Conservation (phyloP, 2,113 vertebrate genomes). For the Pseudopodoces humilis region DNA sequence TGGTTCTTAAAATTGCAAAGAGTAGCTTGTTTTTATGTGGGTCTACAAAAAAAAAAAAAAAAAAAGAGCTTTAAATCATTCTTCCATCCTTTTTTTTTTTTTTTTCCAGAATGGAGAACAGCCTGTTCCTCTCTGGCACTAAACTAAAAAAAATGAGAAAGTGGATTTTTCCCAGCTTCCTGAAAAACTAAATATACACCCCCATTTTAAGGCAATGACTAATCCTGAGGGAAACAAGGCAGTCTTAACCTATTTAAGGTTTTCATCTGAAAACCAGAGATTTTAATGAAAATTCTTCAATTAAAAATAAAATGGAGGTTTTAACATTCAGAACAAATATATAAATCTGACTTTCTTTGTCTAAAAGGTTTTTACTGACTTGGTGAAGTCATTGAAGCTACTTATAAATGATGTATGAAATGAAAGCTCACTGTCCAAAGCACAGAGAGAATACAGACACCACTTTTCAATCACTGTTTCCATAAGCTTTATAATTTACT, state of each 20-base stretch:
- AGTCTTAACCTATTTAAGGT: neutral
- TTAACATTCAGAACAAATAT: neutral
- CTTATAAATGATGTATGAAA: slow-evolving; percentile 34
- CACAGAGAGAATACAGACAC: neutral
- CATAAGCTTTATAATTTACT: neutral
- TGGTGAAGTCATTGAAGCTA: neutral
- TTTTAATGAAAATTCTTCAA: neutral
- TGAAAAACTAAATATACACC: neutral
- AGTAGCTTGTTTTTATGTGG: neutral
- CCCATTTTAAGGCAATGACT: neutral
- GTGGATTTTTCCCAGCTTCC: neutral
- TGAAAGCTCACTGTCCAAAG: neutral
- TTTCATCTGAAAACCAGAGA: neutral
- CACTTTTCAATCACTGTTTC: neutral
- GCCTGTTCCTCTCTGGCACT: neutral
- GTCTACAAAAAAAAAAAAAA: neutral
- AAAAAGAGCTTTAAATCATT: neutral
- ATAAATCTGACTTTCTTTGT: neutral
- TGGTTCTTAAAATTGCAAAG: neutral
- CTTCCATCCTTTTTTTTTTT: neutral
- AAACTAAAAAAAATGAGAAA: neutral
- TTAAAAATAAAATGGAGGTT: neutral
- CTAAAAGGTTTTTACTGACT: neutral
- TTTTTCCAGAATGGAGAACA: neutral
- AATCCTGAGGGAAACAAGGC: neutral